Conservation (phyloP, 2,888 invertebrate genomes). For the Mesochorus sp. region DNA sequence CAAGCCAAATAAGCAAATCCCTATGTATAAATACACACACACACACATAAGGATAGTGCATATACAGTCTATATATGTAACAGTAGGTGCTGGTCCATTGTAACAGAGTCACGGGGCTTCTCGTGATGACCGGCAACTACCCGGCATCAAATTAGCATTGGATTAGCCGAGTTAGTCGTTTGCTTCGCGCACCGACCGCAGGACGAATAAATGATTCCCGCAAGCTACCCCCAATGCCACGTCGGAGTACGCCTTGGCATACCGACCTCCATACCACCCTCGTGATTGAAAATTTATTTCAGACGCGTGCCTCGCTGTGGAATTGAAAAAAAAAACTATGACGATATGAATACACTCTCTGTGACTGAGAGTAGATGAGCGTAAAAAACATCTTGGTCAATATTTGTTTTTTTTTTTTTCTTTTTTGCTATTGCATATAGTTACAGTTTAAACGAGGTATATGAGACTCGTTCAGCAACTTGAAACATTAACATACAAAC, state of each 20-base stretch:
- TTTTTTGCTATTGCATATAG: too few species aligned
- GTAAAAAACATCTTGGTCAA: neutral
- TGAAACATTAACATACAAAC: too few species aligned
- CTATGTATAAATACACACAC: too few species aligned
- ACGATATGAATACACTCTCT: too few species aligned
- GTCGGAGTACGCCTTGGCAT: slow-evolving; percentile 8
- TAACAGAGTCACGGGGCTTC: slow-evolving; percentile 28
- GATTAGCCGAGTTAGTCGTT: slow-evolving; percentile 75
- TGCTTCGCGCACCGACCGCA: slow-evolving; percentile 16
- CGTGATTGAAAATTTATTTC: slow-evolving; percentile 48
- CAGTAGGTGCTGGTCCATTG: slow-evolving; percentile 5
- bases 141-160: slow-evolving; percentile 77
- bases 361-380: neutral
- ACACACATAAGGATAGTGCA: neutral
- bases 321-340: neutral
- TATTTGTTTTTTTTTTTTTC: too few species aligned
- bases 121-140: slow-evolving; percentile 68
- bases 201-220: neutral
- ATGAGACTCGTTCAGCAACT: too few species aligned
- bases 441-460: too few species aligned
- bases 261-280: slow-evolving; percentile 11
- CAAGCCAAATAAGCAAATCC: neutral
- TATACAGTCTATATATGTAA: neutral
- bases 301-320: slow-evolving; percentile 23
- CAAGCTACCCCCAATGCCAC: neutral